phyloP scores from a whole-genome alignment of 2,888 invertebrate species.

The Dicranocentrus wangi region DNA sequence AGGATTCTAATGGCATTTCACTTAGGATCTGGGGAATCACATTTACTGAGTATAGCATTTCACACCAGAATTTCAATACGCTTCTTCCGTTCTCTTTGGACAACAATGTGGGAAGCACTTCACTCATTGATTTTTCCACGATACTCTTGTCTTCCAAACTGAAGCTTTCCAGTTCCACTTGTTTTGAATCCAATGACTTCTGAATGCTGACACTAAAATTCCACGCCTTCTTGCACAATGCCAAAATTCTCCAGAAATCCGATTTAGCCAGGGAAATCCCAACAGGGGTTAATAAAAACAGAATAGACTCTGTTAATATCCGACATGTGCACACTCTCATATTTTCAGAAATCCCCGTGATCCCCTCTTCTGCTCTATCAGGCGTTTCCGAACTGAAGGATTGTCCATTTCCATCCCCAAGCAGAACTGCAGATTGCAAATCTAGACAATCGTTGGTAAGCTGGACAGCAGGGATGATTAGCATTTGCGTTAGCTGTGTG shows the following conservation, averaged over 20 bases:
- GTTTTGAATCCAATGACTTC: no score
- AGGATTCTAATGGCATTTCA: background rate
- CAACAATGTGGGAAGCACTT: background rate
- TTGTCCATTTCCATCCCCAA: no score
- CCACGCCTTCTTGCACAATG: conserved; percentile 22
- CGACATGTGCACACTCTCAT: no score
- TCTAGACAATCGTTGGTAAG: conserved; percentile 28
- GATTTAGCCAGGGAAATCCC: conserved; percentile 10
- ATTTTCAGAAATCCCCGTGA: no score
- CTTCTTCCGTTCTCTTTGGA: conserved; percentile 20
- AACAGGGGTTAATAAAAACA: background rate
- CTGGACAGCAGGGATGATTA: conserved; percentile 17
- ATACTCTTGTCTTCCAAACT: no score
- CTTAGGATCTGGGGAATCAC: background rate
- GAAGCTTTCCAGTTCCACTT: no score
- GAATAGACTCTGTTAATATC: no score
- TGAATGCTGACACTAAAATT: conserved; percentile 29
- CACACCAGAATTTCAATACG: conserved; percentile 43
- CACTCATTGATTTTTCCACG: no score
- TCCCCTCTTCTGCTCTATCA: no score
- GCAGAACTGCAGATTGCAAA: conserved; percentile 1
- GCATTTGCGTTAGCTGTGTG: background rate
- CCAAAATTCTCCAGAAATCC: conserved; percentile 27
- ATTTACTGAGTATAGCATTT: background rate
- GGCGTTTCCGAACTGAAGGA: no score